These are phyloP conservation scores for Herminia tarsipennalis DNA, from an alignment of 2,888 invertebrate species.

Conservation along the genomic window DNA sequence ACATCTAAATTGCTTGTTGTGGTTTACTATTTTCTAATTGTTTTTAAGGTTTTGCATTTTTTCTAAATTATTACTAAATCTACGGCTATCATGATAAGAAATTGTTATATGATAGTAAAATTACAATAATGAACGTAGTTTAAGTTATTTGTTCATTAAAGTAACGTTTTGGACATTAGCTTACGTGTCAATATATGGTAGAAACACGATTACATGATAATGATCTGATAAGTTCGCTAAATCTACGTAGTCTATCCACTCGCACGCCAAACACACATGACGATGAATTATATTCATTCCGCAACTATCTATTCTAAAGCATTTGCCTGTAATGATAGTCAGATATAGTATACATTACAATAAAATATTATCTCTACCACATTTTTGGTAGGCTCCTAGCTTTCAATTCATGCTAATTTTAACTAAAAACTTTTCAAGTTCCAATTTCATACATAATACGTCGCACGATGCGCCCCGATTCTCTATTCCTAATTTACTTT, in stretches of 20 bases:
- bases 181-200: conserved; percentile 43
- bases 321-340: conserved; percentile 63
- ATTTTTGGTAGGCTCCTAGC: conserved; percentile 79
- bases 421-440: conserved; percentile 42
- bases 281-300: conserved; percentile 69
- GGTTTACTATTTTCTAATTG: conserved; percentile 48
- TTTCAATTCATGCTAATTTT: conserved; percentile 48
- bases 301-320: conserved; percentile 49
- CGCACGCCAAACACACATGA: conserved; percentile 27
- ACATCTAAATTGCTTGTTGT: conserved; percentile 65
- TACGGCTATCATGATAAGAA: conserved; percentile 47
- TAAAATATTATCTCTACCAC: conserved; percentile 57
- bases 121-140: conserved; percentile 37
- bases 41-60: conserved; percentile 49
- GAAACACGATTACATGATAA: conserved; percentile 29
- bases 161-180: conserved; percentile 53
- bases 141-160: conserved; percentile 42
- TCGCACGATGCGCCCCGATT: conserved; percentile 9
- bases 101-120: conserved; percentile 40
- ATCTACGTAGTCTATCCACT: conserved; percentile 29
- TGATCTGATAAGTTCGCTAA: conserved; percentile 39
- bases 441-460: conserved; percentile 18
- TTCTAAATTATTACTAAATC: conserved; percentile 47
- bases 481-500: conserved; percentile 16
- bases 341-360: conserved; percentile 62